phyloP scores from a whole-genome alignment of 2,888 invertebrate genomes.

The Agrypnus murinus region DNA sequence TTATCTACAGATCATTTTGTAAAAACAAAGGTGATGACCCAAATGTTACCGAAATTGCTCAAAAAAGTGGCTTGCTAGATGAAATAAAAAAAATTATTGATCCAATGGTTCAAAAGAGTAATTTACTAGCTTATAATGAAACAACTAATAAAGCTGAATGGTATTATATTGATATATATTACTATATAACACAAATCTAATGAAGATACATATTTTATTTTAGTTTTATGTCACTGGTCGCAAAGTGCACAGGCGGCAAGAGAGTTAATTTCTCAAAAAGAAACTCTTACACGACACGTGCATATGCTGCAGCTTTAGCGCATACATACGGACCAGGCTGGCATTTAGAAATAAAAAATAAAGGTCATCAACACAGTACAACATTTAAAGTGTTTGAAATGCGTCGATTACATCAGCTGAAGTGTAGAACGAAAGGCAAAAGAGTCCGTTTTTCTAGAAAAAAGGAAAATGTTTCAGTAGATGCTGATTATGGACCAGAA shows the following conservation, averaged over 20 bases:
- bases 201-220: no score
- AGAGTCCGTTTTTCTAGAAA: no score
- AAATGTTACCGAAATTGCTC: not conserved
- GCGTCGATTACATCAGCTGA: no score
- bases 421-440: no score
- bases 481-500: no score
- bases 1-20: no score
- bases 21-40: no score
- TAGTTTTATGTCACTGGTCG: conserved; percentile 16
- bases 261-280: conserved; percentile 11
- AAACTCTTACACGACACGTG: not conserved
- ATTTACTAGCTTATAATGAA: conserved; percentile 10
- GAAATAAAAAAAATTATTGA: conserved; percentile 14
- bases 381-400: no score
- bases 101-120: not conserved
- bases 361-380: no score
- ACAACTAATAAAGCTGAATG: conserved; percentile 15
- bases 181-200: not conserved
- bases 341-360: not conserved
- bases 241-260: conserved; percentile 13
- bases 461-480: no score
- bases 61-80: no score
- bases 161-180: not conserved
- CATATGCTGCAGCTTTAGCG: conserved; percentile 1
- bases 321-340: conserved; percentile 2